Percentiles rank a stretch among this genome's conserved stretches.
Evolutionary conservation across 2,797 vertebrate species (phyloP).

Genomic region (Coregonus sp.): DNA sequence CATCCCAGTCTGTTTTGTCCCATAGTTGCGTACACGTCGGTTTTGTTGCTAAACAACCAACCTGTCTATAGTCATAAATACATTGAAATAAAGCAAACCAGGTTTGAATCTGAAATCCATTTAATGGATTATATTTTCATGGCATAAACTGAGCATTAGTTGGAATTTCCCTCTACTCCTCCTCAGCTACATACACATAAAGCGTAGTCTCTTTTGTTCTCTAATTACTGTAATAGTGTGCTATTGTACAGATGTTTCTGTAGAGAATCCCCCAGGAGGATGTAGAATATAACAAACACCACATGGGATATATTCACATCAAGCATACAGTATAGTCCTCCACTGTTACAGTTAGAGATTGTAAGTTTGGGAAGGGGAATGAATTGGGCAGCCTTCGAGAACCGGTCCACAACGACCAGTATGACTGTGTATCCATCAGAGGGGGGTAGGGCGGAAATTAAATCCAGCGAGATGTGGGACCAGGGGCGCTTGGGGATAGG

Average conservation of each 20-base stretch:
- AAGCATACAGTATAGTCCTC: background rate
- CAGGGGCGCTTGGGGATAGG: too few species aligned
- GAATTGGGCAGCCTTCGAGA: too few species aligned
- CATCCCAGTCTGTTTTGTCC: too few species aligned
- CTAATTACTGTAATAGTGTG: conserved; percentile 2
- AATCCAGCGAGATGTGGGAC: too few species aligned
- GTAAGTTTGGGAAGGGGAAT: background rate
- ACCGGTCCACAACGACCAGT: too few species aligned
- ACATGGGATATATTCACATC: conserved; percentile 1
- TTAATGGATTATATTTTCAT: background rate
- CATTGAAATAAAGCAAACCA: too few species aligned
- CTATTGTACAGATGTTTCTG: background rate
- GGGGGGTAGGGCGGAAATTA: too few species aligned
- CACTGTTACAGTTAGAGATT: background rate
- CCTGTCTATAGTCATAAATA: too few species aligned
- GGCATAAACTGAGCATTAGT: background rate
- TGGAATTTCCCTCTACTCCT: background rate
- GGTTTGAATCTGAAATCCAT: too few species aligned
- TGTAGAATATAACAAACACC: conserved; percentile 12
- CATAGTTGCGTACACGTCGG: too few species aligned
- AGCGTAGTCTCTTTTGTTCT: conserved; percentile 12
- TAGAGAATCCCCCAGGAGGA: background rate
- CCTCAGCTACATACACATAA: background rate
- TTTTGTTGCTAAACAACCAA: too few species aligned
- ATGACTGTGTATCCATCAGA: too few species aligned